Base-by-base conservation (phyloP, 2,797 vertebrate genomes). In the Fringilla coelebs region DNA sequence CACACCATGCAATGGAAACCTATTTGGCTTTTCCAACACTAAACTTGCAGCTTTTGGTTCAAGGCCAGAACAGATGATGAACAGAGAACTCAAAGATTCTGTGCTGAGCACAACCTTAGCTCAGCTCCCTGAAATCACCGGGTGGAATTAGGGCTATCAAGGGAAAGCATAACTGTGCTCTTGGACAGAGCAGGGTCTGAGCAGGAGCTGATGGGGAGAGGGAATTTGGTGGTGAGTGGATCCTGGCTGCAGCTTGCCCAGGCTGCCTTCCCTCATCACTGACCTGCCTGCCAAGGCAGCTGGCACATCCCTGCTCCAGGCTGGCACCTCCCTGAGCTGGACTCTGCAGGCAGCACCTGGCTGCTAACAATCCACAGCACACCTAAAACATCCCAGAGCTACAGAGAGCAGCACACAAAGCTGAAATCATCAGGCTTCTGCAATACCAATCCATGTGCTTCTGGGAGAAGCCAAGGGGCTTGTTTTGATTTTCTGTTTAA, bases 181-280 rank as follows among this genome's bases (percentile, higher is more conserved):
- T 85, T 74, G 21, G 68, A 49, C n/a, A 93, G 79, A 93, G 85
- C 77, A 51, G 82, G 60, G 55, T 90, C 91, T n/a, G 45, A 92
- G 54, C 40, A 65, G 22, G 11, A 62, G 68, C 54, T 40, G 49
- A 63, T 13, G 12, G 31, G 55, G 9, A 36, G 19, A 76, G 34
- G 60, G 68, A 48, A 40, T 2, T 8, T 0, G 6, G 65, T 29
- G 29, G 17, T n/a, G 85, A 95, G 91, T 11, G 22, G 89, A 96
- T 94, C 83, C 96, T 75, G 94, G 95, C 82, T 71, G 46, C 65
- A 85, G 87, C 62, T 55, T 45, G 73, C 83, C 55, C 6, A 22
- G 55, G 63, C 77, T 96, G 90, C 96, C 95, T 84, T 81, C 90
- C 10, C 5, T 67, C 62, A 32, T 58, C 79, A 16, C 67, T 5